phyloP scores from a whole-genome alignment of 2,797 vertebrate species.

The Parauchenoglanis punctatus region DNA sequence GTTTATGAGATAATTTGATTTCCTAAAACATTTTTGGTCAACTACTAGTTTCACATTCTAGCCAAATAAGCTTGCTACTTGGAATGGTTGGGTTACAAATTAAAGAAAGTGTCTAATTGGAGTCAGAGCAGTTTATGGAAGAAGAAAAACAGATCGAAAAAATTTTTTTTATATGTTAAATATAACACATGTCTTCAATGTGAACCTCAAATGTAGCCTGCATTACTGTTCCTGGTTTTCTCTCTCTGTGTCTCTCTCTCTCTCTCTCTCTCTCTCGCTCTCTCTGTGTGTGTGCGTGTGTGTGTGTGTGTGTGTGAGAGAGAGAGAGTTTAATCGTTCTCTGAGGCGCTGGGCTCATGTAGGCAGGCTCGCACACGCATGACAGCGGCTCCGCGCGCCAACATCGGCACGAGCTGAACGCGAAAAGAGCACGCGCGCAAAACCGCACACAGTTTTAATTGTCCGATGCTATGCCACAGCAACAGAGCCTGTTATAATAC shows the following conservation, averaged over 20 bases:
- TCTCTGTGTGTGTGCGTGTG: not conserved
- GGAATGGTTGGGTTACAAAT: not conserved
- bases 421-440: not conserved
- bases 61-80: not conserved
- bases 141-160: not conserved
- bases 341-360: not conserved
- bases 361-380: not conserved
- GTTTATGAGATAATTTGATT: too few relatives aligned
- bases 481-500: not conserved
- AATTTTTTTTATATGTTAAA: not conserved
- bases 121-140: not conserved
- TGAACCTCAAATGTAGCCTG: not conserved
- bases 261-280: too few relatives aligned
- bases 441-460: not conserved
- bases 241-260: not conserved
- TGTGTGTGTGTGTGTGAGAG: not conserved
- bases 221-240: not conserved
- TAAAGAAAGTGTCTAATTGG: not conserved
- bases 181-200: not conserved
- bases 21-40: too few relatives aligned
- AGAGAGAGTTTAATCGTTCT: not conserved
- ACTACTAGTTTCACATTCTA: not conserved
- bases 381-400: not conserved
- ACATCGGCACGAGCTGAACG: not conserved
- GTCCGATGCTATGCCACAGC: not conserved